These are phyloP conservation scores for Hylaeus anthracinus DNA, from an alignment of 1,140 invertebrate genomes.

Conservation along the genomic window DNA sequence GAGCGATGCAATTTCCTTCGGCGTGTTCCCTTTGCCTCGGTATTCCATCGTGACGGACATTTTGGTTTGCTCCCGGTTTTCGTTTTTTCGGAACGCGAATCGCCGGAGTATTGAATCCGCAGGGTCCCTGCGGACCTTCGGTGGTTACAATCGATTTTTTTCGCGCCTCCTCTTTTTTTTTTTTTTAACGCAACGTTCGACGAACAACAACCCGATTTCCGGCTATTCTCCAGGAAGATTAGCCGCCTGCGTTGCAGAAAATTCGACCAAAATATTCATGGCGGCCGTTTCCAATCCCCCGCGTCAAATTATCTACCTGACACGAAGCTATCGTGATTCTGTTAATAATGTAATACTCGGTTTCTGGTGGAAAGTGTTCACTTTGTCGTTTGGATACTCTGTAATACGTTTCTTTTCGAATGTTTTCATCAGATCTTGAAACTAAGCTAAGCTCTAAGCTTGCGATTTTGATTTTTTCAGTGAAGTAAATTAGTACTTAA, in stretches of 20 bases:
- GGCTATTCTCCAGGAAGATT: conserved; percentile 43
- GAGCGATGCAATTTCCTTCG: conserved; percentile 3
- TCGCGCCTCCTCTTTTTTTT: conserved; percentile 51
- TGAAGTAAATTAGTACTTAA: too few species aligned
- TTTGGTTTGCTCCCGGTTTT: not conserved
- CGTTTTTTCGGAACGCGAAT: conserved; percentile 27
- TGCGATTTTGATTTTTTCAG: too few species aligned
- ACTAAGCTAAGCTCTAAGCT: too few species aligned
- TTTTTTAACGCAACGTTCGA: conserved; percentile 39
- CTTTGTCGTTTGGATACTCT: not conserved
- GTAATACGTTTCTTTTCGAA: too few species aligned
- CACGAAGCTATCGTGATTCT: not conserved
- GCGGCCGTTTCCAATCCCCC: too few species aligned
- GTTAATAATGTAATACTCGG: too few species aligned
- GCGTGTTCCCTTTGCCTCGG: not conserved
- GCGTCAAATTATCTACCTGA: too few species aligned
- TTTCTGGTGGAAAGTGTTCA: too few species aligned
- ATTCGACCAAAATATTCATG: conserved; percentile 28
- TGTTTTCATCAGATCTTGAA: too few species aligned
- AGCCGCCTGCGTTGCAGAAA: conserved; percentile 32
- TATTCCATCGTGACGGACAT: not conserved
- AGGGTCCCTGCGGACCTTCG: conserved; percentile 40
- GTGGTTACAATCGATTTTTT: conserved; percentile 52
- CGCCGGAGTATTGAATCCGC: conserved; percentile 50
- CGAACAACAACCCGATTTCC: conserved; percentile 38